Percentiles rank a stretch among this genome's conserved stretches.
phyloP scores from a whole-genome alignment of 1,140 invertebrate genomes.

The Gyrodactylus bullatarudis region DNA sequence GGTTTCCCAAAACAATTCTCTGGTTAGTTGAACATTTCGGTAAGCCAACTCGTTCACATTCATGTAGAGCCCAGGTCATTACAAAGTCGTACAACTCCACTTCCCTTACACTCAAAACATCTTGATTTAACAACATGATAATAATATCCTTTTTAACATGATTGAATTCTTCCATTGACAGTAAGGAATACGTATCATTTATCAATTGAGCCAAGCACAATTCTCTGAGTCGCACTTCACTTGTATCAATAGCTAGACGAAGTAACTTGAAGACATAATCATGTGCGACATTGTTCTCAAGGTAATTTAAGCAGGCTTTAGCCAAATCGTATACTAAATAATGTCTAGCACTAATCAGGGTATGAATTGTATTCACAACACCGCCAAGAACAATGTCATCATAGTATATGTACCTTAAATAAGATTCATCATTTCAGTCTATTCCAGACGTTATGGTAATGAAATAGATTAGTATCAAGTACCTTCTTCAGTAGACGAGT shows the following conservation, averaged over 20 bases:
- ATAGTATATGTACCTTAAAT: background rate
- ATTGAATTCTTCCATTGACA: background rate
- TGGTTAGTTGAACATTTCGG: background rate
- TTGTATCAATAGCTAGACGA: background rate
- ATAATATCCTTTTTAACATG: background rate
- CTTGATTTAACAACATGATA: background rate
- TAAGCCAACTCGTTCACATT: background rate
- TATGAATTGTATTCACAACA: background rate
- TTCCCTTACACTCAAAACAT: background rate
- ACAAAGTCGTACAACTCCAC: background rate
- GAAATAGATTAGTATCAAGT: too few species aligned
- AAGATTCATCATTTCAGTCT: too few species aligned
- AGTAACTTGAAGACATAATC: background rate
- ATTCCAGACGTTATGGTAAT: too few species aligned
- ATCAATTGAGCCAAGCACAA: background rate
- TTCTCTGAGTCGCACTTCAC: background rate
- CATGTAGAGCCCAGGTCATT: background rate
- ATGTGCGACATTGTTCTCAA: constrained; percentile 1
- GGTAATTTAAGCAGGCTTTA: background rate
- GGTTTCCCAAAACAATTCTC: background rate
- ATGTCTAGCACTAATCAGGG: background rate
- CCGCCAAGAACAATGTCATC: constrained; percentile 1
- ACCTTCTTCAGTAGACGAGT: too few species aligned
- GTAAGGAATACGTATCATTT: background rate
- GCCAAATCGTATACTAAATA: background rate